Evolutionary conservation across 2,113 vertebrate genomes (phyloP).

Genomic region (Caloenas nicobarica): DNA sequence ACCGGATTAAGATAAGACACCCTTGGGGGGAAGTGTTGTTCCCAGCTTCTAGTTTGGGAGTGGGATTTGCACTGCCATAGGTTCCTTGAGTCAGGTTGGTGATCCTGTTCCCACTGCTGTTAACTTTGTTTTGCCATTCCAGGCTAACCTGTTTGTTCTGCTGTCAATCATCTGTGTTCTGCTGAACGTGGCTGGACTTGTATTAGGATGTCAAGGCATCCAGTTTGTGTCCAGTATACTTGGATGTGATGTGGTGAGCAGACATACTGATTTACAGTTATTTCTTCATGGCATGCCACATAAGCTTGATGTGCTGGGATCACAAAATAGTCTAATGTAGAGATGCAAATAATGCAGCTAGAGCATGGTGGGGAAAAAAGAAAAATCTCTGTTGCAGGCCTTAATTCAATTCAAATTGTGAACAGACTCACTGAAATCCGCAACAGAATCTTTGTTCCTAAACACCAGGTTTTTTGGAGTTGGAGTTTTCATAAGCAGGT

Average conservation of each 20-base stretch:
- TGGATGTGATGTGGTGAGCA: conserved; percentile 83
- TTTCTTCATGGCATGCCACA: rapidly evolving
- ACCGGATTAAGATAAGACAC: neutral
- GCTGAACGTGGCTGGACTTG: conserved; percentile 84
- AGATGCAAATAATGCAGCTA: neutral
- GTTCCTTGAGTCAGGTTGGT: neutral
- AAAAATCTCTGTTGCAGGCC: neutral
- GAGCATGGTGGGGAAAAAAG: neutral
- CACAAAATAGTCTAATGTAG: neutral
- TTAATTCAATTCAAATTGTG: neutral
- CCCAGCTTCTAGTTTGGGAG: neutral
- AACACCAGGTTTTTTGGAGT: neutral
- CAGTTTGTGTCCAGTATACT: conserved; percentile 84
- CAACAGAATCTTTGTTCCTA: neutral
- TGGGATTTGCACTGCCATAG: neutral
- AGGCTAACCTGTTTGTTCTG: conserved; percentile 87
- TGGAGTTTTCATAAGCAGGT: neutral
- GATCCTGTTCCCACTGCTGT: neutral
- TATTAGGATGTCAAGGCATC: conserved; percentile 84
- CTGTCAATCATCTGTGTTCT: conserved; percentile 85
- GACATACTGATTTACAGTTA: neutral
- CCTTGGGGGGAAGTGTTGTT: neutral
- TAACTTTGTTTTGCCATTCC: conserved; percentile 43
- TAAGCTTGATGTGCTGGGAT: neutral
- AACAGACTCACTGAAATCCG: neutral